These are phyloP conservation scores for Crioceris asparagi DNA, from an alignment of 2,888 invertebrate genomes.

Conservation along the genomic window DNA sequence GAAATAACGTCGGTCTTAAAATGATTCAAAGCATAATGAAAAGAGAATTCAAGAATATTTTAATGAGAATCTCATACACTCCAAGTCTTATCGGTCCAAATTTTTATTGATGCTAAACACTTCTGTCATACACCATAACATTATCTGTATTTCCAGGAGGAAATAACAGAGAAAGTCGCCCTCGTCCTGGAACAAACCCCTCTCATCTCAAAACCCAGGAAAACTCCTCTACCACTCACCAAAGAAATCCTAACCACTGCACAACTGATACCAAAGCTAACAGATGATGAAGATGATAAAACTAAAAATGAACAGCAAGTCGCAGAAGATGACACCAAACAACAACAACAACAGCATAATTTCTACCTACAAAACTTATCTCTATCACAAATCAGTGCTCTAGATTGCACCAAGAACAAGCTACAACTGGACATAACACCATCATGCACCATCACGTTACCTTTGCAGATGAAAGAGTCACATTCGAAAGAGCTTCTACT, in stretches of 20 bases:
- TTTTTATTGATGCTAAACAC: too few species aligned
- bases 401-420: slow-evolving; percentile 26
- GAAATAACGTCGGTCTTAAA: too few species aligned
- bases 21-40: too few species aligned
- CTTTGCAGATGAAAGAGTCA: slow-evolving; percentile 29
- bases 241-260: slow-evolving; percentile 5
- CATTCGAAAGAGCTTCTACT: slow-evolving; percentile 38
- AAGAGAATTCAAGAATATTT: too few species aligned
- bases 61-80: too few species aligned
- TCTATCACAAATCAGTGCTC: slow-evolving; percentile 19
- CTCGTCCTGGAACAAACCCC: slow-evolving; percentile 66
- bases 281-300: slow-evolving; percentile 6
- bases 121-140: too few species aligned
- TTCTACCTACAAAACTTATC: slow-evolving; percentile 33
- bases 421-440: slow-evolving; percentile 33
- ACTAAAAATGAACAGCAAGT: slow-evolving; percentile 11
- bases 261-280: slow-evolving; percentile 5
- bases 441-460: slow-evolving; percentile 31
- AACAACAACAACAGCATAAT: slow-evolving; percentile 15
- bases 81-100: too few species aligned
- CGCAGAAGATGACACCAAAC: slow-evolving; percentile 7
- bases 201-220: slow-evolving; percentile 52
- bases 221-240: slow-evolving; percentile 49
- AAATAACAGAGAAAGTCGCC: slow-evolving; percentile 61
- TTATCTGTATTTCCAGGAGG: slow-evolving; percentile 58